phyloP scores from a whole-genome alignment of 2,888 invertebrate genomes.

The Anticlea derivata region DNA sequence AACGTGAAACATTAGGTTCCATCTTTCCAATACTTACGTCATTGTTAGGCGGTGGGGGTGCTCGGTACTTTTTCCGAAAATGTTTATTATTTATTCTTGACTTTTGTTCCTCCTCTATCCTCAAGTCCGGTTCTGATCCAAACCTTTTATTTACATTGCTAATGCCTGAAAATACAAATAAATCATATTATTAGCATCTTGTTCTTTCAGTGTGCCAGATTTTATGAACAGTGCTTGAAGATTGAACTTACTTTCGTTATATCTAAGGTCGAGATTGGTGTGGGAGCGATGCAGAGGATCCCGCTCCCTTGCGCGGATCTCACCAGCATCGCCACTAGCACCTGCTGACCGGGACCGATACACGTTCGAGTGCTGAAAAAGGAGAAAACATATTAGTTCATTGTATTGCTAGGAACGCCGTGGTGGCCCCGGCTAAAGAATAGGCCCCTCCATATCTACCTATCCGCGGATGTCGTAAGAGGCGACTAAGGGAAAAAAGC shows the following conservation, averaged over 20 bases:
- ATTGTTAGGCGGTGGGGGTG: slow-evolving; percentile 85
- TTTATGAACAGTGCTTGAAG: too few relatives aligned
- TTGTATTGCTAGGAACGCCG: too few relatives aligned
- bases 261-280: slow-evolving; percentile 73
- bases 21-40: slow-evolving; percentile 67
- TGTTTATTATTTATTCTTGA: slow-evolving; percentile 71
- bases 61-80: slow-evolving; percentile 91
- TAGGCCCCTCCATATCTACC: too few relatives aligned
- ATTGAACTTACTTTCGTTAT: slow-evolving; percentile 62
- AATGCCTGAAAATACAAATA: slow-evolving; percentile 53
- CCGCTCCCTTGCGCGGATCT: slow-evolving; percentile 62
- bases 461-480: too few relatives aligned
- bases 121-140: slow-evolving; percentile 90
- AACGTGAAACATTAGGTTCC: too few relatives aligned
- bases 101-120: slow-evolving; percentile 72
- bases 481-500: too few relatives aligned
- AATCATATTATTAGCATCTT: too few relatives aligned
- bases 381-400: background rate
- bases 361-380: slow-evolving; percentile 70
- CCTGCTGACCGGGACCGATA: slow-evolving; percentile 76
- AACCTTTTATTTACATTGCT: slow-evolving; percentile 81
- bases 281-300: slow-evolving; percentile 78
- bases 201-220: too few relatives aligned
- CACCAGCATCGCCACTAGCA: slow-evolving; percentile 52
- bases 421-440: too few relatives aligned